Evolutionary conservation across 92 coral and sea anemone genomes (phyloP).

Genomic region (Porites lobata): DNA sequence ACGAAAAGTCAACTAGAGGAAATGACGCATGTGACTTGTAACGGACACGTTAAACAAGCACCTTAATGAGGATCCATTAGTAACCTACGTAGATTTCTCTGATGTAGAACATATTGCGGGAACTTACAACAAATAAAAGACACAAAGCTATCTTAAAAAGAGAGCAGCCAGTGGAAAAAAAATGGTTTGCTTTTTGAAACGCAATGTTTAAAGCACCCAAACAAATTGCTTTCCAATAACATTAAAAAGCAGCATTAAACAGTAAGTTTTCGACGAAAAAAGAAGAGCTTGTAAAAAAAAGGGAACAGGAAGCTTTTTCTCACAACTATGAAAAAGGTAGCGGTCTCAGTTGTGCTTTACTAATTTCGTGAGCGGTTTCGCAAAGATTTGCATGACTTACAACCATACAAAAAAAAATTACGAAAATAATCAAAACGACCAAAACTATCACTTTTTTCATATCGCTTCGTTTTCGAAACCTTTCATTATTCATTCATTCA

Average conservation of each 20-base stretch:
- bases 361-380: too few relatives aligned
- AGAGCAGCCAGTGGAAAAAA: neutral
- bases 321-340: neutral
- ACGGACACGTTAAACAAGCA: neutral
- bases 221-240: neutral
- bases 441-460: too few relatives aligned
- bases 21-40: too few relatives aligned
- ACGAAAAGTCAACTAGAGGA: too few relatives aligned
- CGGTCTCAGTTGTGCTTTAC: too few relatives aligned
- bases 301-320: neutral
- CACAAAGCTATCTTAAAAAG: neutral
- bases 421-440: too few relatives aligned
- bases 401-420: too few relatives aligned
- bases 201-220: neutral
- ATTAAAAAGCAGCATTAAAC: neutral
- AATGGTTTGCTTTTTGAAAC: neutral
- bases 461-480: too few relatives aligned
- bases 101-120: neutral
- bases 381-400: too few relatives aligned
- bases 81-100: too few relatives aligned
- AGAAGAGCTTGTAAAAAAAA: neutral
- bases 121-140: neutral
- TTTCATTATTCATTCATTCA: too few relatives aligned
- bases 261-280: neutral
- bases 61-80: neutral